Evolutionary conservation across 2,888 invertebrate genomes (phyloP), one percentile per base, ranked within the genome.

Genomic region (Eustalomyia histrio): DNA sequence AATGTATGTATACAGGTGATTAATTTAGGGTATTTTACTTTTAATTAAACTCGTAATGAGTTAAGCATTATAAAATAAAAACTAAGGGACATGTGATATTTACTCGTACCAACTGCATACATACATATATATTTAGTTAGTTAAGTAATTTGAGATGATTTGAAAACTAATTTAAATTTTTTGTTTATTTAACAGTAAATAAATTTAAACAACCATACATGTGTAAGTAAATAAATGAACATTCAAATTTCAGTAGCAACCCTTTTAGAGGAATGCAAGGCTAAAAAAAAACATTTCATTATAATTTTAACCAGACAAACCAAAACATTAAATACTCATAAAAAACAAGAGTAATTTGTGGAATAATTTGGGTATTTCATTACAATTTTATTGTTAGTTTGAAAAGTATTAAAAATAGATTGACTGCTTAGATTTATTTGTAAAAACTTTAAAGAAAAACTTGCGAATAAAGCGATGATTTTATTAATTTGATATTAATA

Each of bases 41-140:
- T 78, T 78, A 81, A 81, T 81, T 81, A 81, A 81, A 74, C 74
- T 61, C 81, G 67, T 81, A 78, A 81, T 78, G 61, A 81, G 74
- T 75, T 78, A 39, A 78, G 61, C 61, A 55, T 53, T 63, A 73
- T 60, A 69, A 47, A 71, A 52, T 10, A 14, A 50, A 50, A 9
- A n/a, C 6, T 24, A 67, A 61, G 67, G 67, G 72, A 67, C 55
- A 69, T 74, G 8, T 60, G 79, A 79, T 79, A 74, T 68, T 79
- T 29, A n/a, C 10, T 60, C 17, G 12, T 24, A 16, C 43, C 29
- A 29, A 53, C n/a, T 53, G 10, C 21, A 52, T 55, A 39, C 18
- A 10, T 24, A n/a, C 29, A 24, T 55, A 43, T 29, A 18, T 39
- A 55, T 63, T 67, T 16, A 55, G 53, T 39, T 57, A 72, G 33